Percentiles rank a stretch among this genome's conserved stretches.
Conservation (phyloP, 2,113 vertebrate species). For the Balaenoptera acutorostrata region DNA sequence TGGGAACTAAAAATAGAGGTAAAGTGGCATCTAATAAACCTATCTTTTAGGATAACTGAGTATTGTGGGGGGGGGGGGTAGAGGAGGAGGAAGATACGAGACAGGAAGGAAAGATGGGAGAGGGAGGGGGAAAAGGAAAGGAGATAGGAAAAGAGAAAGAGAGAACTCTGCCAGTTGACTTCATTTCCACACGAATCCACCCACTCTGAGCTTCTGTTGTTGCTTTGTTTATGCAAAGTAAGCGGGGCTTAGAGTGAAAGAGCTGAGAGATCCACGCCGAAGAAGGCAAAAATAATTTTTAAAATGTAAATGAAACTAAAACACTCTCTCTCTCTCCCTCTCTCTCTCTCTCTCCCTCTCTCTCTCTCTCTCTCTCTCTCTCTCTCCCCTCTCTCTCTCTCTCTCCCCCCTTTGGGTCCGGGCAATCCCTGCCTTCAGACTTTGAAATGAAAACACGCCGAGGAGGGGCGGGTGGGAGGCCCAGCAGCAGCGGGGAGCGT, state of each 20-base stretch:
- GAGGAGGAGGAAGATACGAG: not conserved
- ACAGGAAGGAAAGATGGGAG: not conserved
- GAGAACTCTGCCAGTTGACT: not conserved
- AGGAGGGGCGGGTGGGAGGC: not conserved
- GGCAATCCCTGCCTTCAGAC: slow-evolving; percentile 32
- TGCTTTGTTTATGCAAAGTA: slow-evolving; percentile 64
- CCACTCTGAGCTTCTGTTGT: slow-evolving; percentile 16
- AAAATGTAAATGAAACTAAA: slow-evolving; percentile 36
- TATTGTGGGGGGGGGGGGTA: not conserved
- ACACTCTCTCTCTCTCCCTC: not conserved
- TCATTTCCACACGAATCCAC: slow-evolving; percentile 20
- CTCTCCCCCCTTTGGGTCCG: not conserved
- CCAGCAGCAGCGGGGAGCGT: slow-evolving; percentile 35
- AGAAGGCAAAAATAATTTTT: slow-evolving; percentile 18
- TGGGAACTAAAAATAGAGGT: not conserved
- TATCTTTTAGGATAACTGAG: not conserved
- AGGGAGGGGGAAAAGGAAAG: not conserved
- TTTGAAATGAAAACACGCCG: slow-evolving; percentile 29
- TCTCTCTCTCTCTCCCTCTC: too few relatives aligned
- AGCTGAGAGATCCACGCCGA: not conserved
- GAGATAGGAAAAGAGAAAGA: not conserved
- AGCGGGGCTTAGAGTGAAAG: not conserved
- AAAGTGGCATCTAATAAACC: not conserved
- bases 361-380: too few relatives aligned
- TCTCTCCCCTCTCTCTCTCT: too few relatives aligned